These are phyloP conservation scores for Hydrocynus forskahlii DNA, from an alignment of 2,797 vertebrate genomes.

Conservation along the genomic window DNA sequence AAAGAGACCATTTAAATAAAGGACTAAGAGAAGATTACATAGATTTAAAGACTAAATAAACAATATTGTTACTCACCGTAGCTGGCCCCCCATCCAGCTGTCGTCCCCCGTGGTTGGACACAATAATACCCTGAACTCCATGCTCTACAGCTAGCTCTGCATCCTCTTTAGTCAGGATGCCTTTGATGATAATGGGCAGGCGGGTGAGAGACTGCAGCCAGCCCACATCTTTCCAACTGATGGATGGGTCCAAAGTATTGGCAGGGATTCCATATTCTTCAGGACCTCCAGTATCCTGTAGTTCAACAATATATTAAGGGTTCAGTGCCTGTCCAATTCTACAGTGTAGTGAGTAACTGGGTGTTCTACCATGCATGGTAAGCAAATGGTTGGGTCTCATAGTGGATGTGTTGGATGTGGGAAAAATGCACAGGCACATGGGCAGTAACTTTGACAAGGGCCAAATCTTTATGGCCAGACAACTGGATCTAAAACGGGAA, in stretches of 20 bases:
- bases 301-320: neutral
- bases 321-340: neutral
- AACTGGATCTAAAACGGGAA: too few relatives aligned
- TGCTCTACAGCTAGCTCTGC: constrained; percentile 90
- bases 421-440: too few relatives aligned
- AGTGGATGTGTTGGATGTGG: too few relatives aligned
- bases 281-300: constrained; percentile 70
- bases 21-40: neutral
- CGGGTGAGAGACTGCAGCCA: constrained; percentile 87
- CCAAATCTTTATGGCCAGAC: too few relatives aligned
- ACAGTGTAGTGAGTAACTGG: neutral
- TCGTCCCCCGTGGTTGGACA: constrained; percentile 95
- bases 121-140: constrained; percentile 89
- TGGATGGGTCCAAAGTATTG: constrained; percentile 82
- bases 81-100: constrained; percentile 92
- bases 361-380: too few relatives aligned
- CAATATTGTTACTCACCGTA: constrained; percentile 73
- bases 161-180: constrained; percentile 95
- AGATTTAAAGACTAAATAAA: neutral
- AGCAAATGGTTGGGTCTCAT: too few relatives aligned
- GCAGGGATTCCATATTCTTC: constrained; percentile 80
- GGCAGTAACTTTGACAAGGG: too few relatives aligned
- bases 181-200: constrained; percentile 93
- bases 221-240: constrained; percentile 91
- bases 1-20: neutral